A percentile compares a stretch with the other conserved stretches of the same genome.
Evolutionary conservation across 2,888 invertebrate species (phyloP).

Genomic region (Cylindroiulus punctatus): DNA sequence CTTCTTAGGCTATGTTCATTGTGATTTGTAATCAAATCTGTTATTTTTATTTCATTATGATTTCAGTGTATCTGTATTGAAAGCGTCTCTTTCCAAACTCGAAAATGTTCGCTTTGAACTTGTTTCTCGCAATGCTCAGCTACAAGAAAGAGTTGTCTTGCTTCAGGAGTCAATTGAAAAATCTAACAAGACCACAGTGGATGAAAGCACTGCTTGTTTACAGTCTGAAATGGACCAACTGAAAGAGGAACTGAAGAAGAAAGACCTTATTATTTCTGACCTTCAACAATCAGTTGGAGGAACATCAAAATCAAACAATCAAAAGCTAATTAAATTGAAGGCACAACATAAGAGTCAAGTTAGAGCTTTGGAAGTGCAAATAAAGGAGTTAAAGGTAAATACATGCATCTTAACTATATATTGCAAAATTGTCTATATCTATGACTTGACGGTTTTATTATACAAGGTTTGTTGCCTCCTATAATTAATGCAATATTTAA

Average conservation of each 20-base stretch:
- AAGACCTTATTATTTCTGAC: slow-evolving; percentile 50
- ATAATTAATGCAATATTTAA: too few species aligned
- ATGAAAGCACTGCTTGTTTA: slow-evolving; percentile 58
- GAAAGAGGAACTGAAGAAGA: slow-evolving; percentile 63
- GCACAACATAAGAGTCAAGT: slow-evolving; percentile 69
- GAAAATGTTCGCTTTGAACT: slow-evolving; percentile 63
- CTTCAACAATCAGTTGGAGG: slow-evolving; percentile 73
- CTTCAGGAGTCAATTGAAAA: slow-evolving; percentile 73
- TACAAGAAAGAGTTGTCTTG: slow-evolving; percentile 69
- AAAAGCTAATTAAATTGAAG: slow-evolving; percentile 80
- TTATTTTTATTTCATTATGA: not conserved
- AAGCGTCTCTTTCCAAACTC: slow-evolving; percentile 58
- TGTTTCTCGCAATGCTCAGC: slow-evolving; percentile 63
- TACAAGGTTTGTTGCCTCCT: too few species aligned
- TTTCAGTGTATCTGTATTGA: slow-evolving; percentile 49
- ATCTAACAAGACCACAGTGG: slow-evolving; percentile 67
- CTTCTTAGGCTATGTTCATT: not conserved
- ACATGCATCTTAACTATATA: too few species aligned
- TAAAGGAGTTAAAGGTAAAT: slow-evolving; percentile 68
- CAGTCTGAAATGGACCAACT: slow-evolving; percentile 69
- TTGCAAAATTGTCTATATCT: too few species aligned
- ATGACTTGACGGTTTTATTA: too few species aligned
- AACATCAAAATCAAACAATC: slow-evolving; percentile 74
- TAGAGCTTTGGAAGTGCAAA: slow-evolving; percentile 70
- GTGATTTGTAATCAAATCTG: not conserved